Conservation (phyloP, 2,113 vertebrate species). For the Gavialis gangeticus region DNA sequence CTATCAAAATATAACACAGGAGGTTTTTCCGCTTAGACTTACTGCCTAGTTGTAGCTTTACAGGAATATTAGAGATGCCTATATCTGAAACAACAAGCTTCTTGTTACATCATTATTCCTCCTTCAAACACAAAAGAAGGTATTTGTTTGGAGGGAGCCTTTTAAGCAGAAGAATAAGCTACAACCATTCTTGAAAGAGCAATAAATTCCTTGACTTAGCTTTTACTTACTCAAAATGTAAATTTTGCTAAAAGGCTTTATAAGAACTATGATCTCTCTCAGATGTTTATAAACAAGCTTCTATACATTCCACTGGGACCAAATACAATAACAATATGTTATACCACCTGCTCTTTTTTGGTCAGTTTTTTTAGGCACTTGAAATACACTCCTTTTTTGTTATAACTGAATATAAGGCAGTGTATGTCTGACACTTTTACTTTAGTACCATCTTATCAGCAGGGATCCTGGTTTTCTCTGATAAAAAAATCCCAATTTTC, state of each 20-base stretch:
- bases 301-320: not conserved
- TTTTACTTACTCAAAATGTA: constrained; percentile 29
- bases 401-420: not conserved
- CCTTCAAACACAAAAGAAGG: not conserved
- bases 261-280: not conserved
- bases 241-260: not conserved
- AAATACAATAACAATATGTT: not conserved
- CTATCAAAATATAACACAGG: constrained; percentile 7
- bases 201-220: constrained; percentile 41
- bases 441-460: not conserved
- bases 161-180: constrained; percentile 32
- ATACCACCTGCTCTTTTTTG: fast-evolving
- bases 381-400: not conserved
- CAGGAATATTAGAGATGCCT: not conserved
- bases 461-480: not conserved
- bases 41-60: not conserved
- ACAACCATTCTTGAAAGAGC: constrained; percentile 35
- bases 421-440: not conserved
- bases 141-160: constrained; percentile 6
- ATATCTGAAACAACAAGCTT: constrained; percentile 14
- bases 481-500: no score
- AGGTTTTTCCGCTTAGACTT: not conserved
- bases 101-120: not conserved
- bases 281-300: constrained; percentile 27
- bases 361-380: not conserved